A percentile compares a stretch with the other conserved stretches of the same genome.
Conservation (phyloP, 2,113 vertebrate species). For the Bettongia penicillata region DNA sequence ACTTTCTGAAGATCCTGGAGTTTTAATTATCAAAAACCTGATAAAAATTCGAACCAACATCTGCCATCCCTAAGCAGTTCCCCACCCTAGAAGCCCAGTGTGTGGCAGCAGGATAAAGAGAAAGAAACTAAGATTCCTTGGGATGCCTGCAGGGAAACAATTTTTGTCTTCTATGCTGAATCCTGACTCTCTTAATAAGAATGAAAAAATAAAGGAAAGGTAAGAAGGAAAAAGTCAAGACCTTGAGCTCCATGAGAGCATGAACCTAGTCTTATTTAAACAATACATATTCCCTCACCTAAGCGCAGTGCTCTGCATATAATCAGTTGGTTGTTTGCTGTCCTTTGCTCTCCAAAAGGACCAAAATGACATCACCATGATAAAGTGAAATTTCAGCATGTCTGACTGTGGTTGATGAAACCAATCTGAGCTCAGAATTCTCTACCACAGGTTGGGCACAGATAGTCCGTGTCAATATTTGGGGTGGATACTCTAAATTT, state of each 20-base stretch:
- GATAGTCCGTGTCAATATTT: too few relatives aligned
- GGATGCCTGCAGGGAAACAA: conserved; percentile 47
- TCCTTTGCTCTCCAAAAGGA: too few relatives aligned
- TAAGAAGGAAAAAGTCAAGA: neutral
- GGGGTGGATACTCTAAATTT: too few relatives aligned
- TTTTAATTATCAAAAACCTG: conserved; percentile 77
- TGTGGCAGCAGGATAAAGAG: conserved; percentile 20
- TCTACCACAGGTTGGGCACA: too few relatives aligned
- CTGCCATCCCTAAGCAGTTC: conserved; percentile 71
- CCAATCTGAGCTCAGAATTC: too few relatives aligned
- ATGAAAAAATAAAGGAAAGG: neutral
- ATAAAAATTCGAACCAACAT: conserved; percentile 81
- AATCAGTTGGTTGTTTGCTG: neutral
- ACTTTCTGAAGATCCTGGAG: conserved; percentile 72
- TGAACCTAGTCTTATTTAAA: neutral
- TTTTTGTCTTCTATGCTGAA: neutral
- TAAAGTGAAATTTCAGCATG: too few relatives aligned
- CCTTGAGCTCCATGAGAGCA: neutral
- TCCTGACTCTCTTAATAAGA: neutral
- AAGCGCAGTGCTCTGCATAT: neutral
- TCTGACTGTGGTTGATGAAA: too few relatives aligned
- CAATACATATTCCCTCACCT: neutral
- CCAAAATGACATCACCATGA: too few relatives aligned
- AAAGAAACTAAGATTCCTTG: conserved; percentile 54
- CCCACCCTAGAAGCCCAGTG: conserved; percentile 55